Percentiles rank a stretch among this genome's conserved stretches.
Evolutionary conservation across 2,797 vertebrate species (phyloP).

Genomic region (Psittacula echo): DNA sequence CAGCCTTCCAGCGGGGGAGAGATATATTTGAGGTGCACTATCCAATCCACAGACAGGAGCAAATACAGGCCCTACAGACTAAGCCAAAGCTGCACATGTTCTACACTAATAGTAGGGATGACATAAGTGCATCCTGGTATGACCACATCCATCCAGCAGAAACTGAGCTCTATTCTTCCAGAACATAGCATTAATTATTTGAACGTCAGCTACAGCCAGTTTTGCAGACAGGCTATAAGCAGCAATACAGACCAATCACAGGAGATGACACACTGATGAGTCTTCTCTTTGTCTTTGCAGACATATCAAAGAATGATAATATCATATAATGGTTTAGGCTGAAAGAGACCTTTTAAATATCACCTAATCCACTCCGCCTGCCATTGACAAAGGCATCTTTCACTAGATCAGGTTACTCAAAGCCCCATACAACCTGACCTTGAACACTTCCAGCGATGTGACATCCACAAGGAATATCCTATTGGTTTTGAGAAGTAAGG

Average conservation of each 20-base stretch:
- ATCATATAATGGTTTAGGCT: background rate
- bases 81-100: background rate
- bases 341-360: background rate
- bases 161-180: background rate
- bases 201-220: background rate
- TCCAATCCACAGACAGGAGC: background rate
- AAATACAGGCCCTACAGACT: background rate
- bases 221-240: background rate
- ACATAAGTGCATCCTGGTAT: background rate
- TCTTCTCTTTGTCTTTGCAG: background rate
- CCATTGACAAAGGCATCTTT: background rate
- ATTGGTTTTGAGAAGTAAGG: background rate
- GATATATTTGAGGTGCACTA: background rate
- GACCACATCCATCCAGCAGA: background rate
- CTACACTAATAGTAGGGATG: background rate
- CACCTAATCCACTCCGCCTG: rapidly evolving
- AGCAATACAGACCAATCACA: background rate
- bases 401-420: background rate
- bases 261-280: background rate
- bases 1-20: background rate
- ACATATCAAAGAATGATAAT: background rate
- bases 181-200: background rate
- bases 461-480: background rate
- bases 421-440: background rate
- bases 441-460: background rate